These are phyloP conservation scores for Amphipoea lucens DNA, from an alignment of 2,888 invertebrate genomes.

Conservation along the genomic window DNA sequence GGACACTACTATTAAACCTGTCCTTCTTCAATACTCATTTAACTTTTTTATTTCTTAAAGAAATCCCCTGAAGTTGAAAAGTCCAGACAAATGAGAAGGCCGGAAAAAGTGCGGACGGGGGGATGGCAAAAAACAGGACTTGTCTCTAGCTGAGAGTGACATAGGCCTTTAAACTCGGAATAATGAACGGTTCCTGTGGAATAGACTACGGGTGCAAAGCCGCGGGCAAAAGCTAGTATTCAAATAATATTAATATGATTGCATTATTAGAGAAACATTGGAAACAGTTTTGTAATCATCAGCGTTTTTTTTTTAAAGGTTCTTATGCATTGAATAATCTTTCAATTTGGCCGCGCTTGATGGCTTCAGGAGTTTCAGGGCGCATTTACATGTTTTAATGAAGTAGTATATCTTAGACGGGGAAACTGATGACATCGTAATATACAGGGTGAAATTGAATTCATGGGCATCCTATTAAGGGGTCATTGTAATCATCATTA, in stretches of 20 bases:
- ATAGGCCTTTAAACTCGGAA: neutral
- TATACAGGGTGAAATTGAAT: neutral
- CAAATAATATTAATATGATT: no score
- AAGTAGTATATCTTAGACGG: neutral
- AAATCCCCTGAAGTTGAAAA: neutral
- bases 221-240: neutral
- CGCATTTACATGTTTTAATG: constrained; percentile 32
- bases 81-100: neutral
- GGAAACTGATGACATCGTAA: neutral
- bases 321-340: constrained; percentile 24
- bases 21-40: neutral
- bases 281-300: constrained; percentile 5
- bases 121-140: neutral
- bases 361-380: neutral
- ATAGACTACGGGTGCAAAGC: no score
- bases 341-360: constrained; percentile 29
- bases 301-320: neutral
- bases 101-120: neutral
- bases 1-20: neutral
- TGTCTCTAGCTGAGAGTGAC: neutral
- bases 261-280: neutral
- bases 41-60: neutral
- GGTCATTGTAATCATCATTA: no score
- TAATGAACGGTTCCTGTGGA: neutral
- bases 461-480: no score